Percentiles rank a stretch among this genome's conserved stretches.
These are phyloP conservation scores for Pentamera pediparva DNA, from an alignment of 53 echinoderm and acorn worm genomes.

Conservation along the genomic window DNA sequence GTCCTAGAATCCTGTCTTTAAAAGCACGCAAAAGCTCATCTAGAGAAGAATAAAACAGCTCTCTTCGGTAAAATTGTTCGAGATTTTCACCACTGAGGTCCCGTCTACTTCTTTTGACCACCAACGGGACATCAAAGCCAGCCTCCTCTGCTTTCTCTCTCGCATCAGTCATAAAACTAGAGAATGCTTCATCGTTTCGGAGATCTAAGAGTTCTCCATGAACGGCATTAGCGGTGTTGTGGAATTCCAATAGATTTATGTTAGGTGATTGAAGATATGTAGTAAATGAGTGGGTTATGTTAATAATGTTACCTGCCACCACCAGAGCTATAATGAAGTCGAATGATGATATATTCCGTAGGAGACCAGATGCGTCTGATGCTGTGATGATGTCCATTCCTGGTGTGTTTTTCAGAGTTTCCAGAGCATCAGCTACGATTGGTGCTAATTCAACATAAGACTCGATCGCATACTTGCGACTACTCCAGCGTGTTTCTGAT, in stretches of 20 bases:
- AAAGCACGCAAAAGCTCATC: neutral
- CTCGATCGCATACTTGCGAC: neutral
- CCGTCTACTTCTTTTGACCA: neutral
- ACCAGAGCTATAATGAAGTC: neutral
- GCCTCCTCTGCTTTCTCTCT: neutral
- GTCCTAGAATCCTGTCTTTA: neutral
- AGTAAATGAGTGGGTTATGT: neutral
- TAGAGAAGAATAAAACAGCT: neutral
- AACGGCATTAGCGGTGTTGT: neutral
- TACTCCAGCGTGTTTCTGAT: neutral
- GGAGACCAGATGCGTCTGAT: too few species aligned
- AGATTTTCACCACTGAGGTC: neutral
- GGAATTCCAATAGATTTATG: neutral
- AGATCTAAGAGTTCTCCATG: neutral
- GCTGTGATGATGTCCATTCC: too few species aligned
- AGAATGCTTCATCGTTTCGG: neutral
- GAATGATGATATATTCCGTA: too few species aligned
- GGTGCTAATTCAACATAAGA: too few species aligned
- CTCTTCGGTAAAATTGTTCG: neutral
- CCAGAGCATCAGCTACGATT: too few species aligned
- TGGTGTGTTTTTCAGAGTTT: too few species aligned
- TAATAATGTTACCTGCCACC: neutral
- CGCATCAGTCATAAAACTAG: neutral
- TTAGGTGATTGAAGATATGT: conserved; percentile 1
- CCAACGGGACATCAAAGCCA: neutral